These are phyloP conservation scores for Sipha flava DNA, from an alignment of 1,140 invertebrate genomes.

Conservation along the genomic window DNA sequence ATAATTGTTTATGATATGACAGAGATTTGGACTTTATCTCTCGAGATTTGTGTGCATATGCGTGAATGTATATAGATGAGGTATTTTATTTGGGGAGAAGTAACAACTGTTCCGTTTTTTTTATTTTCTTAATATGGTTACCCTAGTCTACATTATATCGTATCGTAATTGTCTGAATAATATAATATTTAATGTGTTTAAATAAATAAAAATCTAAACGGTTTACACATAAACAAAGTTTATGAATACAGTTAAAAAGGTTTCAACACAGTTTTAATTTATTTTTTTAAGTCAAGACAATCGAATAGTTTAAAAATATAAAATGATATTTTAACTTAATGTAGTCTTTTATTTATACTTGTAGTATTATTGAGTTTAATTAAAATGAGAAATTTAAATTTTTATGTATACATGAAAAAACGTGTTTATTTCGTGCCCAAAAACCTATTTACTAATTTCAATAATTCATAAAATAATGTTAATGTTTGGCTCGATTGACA, in stretches of 20 bases:
- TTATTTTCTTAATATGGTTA: no score
- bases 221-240: neutral
- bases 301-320: neutral
- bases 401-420: conserved; percentile 17
- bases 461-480: conserved; percentile 13
- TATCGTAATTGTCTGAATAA: neutral
- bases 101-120: no score
- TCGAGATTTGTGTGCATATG: no score
- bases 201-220: neutral
- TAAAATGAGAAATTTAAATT: neutral
- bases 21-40: no score
- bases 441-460: neutral
- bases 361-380: neutral
- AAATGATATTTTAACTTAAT: neutral
- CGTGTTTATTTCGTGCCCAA: neutral
- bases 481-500: no score
- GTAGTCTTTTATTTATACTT: neutral
- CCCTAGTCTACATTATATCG: neutral
- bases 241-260: no score
- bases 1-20: no score
- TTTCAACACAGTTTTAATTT: neutral
- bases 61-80: no score
- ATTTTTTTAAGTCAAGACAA: neutral
- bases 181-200: neutral
- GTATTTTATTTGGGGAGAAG: no score